A percentile compares a stretch with the other conserved stretches of the same genome.
Evolutionary conservation across 2,113 vertebrate species (phyloP).

Genomic region (Petromus typicus): DNA sequence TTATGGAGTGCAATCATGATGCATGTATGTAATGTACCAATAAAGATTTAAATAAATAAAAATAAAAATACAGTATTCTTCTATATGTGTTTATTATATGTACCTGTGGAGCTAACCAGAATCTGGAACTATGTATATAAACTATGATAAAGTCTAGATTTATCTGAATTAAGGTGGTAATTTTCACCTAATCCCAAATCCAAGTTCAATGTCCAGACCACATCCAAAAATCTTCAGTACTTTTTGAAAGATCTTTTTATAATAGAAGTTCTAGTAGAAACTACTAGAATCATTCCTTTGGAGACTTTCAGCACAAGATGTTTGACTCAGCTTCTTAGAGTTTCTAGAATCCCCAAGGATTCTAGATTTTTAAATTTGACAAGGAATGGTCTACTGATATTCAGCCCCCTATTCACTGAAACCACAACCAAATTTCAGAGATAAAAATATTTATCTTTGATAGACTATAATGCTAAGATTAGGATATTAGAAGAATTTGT

Average conservation of each 20-base stretch:
- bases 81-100: neutral
- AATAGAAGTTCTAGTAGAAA: neutral
- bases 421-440: neutral
- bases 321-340: neutral
- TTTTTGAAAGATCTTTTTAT: neutral
- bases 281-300: neutral
- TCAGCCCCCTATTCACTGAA: neutral
- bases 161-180: neutral
- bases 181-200: neutral
- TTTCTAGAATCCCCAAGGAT: neutral
- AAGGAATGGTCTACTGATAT: neutral
- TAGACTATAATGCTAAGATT: neutral
- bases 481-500: neutral
- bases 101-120: neutral
- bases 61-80: neutral
- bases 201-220: neutral
- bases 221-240: neutral
- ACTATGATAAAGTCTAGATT: neutral
- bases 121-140: neutral
- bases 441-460: too few relatives aligned
- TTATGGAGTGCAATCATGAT: too few relatives aligned
- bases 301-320: neutral
- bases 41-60: too few relatives aligned
- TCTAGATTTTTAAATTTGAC: neutral
- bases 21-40: too few relatives aligned